phyloP scores from a whole-genome alignment of 2,113 vertebrate genomes.

The Dendrocopos noguchii region DNA sequence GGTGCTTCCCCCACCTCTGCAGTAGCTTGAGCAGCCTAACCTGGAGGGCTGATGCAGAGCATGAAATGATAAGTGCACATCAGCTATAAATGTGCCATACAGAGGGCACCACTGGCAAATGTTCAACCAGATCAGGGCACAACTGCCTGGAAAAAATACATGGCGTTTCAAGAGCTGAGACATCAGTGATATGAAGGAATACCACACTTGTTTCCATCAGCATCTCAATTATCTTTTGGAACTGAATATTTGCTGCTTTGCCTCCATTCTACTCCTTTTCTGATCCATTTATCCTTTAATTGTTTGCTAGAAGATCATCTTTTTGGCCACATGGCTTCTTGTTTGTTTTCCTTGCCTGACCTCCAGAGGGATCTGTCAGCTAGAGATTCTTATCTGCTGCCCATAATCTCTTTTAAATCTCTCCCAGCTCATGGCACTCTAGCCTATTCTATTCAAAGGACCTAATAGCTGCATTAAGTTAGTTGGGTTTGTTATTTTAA shows the following conservation, averaged over 20 bases:
- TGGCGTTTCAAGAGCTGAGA: neutral
- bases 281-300: neutral
- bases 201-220: neutral
- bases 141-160: neutral
- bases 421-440: neutral
- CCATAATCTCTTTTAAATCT: constrained; percentile 46
- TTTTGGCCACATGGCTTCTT: constrained; percentile 15
- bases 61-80: neutral
- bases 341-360: constrained; percentile 31
- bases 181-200: neutral
- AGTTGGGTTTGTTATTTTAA: neutral
- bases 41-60: neutral
- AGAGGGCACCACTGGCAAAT: neutral
- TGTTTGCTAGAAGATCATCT: constrained; percentile 23
- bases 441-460: neutral
- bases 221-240: neutral
- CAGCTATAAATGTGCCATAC: neutral
- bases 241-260: neutral
- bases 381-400: constrained; percentile 11
- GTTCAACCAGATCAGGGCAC: neutral
- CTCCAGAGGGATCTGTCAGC: constrained; percentile 46
- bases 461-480: neutral
- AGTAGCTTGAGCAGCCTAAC: neutral
- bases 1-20: neutral
- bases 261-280: neutral